Base-by-base conservation (phyloP, 1,140 invertebrate genomes). In the Dufourea novaeangliae region DNA sequence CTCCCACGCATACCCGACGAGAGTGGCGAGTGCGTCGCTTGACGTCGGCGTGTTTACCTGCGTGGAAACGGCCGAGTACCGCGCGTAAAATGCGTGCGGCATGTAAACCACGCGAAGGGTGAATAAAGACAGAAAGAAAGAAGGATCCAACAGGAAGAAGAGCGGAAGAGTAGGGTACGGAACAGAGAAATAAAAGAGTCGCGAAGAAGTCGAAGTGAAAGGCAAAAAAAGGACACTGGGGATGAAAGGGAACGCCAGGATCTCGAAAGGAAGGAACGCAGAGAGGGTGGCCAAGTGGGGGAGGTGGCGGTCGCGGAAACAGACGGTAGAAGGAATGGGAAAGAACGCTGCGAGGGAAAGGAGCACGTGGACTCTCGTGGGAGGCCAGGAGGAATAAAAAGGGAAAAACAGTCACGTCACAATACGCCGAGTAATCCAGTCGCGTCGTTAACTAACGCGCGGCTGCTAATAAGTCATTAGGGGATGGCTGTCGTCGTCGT, bases 381-480 rank as follows among this genome's bases (percentile, higher is more conserved):
- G 39, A 62, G 7, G 37, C 52, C 62, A 72, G 46, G 59, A 44
- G 25, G 41, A 73, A 70, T 50, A 63, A 77, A 46, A 46, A 29
- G 59, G 37, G 8, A 12, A 37, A 77, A 50, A 34, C 64, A 78
- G 32, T n/a, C 10, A 37, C 61, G 78, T 61, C 52, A 88, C 79
- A 84, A 83, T 85, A 61, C 44, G 22, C 57, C 76, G 76, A 79
- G 80, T 85, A 88, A 88, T 88, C 75, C 71, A 77, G 84, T 87
- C 68, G 84, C 77, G 84, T 88, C 86, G 86, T 91, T 90, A 88
- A 89, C 86, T 80, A 88, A 87, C 85, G 85, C 86, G 85, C 85
- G 84, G 56, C 86, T 86, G 84, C 87, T 89, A 90, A 92, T 91
- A 91, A 91, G 90, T 92, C 90, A 92, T 92, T 91, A 92, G 80